Evolutionary conservation across 2,113 vertebrate genomes (phyloP), one percentile per base, ranked within the genome.

Genomic region (Colistium nudipinnis): DNA sequence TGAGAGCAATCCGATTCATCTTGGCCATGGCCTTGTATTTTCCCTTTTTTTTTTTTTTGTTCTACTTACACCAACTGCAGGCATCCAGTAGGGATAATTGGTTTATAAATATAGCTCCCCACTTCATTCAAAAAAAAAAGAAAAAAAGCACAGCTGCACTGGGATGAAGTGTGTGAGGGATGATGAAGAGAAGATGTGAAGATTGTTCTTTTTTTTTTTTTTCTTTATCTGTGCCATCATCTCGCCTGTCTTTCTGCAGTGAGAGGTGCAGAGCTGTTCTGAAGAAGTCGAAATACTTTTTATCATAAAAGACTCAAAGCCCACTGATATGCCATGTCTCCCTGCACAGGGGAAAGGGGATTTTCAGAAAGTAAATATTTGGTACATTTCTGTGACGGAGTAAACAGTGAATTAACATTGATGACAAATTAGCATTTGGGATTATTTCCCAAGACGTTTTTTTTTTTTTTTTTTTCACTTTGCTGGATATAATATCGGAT

Each of bases 141-240:
- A 25, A 31, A 53, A 70, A 33, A 49, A 51, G 36, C 62, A 30
- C 45, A 4, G 43, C 51, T 36, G 71, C 62, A 62, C 22, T 67
- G 17, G 17, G 36, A 48, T 49, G 24, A 71, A 57, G 22, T 39
- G 44, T 60, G 68, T 54, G 49, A 1, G 22, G 36, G 52, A 44
- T 13, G 65, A 65, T 70, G 68, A 74, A 70, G 56, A 68, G 51
- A 62, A 62, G 56, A 67, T 76, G 60, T 74, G 38, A 38, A 35
- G 63, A 47, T 52, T 64, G 38, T 80, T 79, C 80, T n/a, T n/a
- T n/a, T n/a, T n/a, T n/a, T n/a, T n/a, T n/a, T n/a, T n/a, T n/a
- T 69, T 74, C 52, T 54, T 24, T 27, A 55, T 64, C 63, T 27
- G 25, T 84, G 60, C 80, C 72, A 60, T 81, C 74, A 80, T 87